phyloP scores from a whole-genome alignment of 2,113 vertebrate genomes.

The Microcebus griseorufus region DNA sequence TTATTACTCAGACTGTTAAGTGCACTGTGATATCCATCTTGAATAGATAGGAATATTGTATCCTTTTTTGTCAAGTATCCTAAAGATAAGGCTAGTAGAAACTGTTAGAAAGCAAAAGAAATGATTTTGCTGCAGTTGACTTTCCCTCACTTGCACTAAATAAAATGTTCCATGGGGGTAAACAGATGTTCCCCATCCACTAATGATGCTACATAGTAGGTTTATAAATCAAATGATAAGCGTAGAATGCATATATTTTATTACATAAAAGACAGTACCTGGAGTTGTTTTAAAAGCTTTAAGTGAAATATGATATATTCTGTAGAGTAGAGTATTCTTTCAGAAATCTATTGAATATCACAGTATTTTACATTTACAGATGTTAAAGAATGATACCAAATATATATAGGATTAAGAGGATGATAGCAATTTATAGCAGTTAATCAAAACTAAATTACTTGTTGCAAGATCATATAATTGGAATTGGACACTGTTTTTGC shows the following conservation, averaged over 20 bases:
- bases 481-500: conserved; percentile 15
- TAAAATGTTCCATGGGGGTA: not conserved
- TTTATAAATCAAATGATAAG: not conserved
- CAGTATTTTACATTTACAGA: not conserved
- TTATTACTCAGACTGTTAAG: not conserved
- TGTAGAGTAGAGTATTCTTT: not conserved
- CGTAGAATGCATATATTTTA: not conserved
- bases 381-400: not conserved
- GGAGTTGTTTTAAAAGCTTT: not conserved
- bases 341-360: not conserved
- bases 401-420: not conserved
- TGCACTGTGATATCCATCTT: not conserved
- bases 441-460: not conserved
- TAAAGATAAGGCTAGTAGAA: not conserved
- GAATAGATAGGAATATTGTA: not conserved
- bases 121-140: not conserved
- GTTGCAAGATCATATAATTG: not conserved
- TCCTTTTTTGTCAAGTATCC: not conserved
- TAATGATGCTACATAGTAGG: not conserved
- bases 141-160: not conserved
- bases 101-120: not conserved
- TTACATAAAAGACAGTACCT: not conserved
- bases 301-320: not conserved
- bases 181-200: not conserved
- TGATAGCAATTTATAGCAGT: not conserved